Evolutionary conservation across 1,140 invertebrate species (phyloP).

Genomic region (Sminthurinus signatus): DNA sequence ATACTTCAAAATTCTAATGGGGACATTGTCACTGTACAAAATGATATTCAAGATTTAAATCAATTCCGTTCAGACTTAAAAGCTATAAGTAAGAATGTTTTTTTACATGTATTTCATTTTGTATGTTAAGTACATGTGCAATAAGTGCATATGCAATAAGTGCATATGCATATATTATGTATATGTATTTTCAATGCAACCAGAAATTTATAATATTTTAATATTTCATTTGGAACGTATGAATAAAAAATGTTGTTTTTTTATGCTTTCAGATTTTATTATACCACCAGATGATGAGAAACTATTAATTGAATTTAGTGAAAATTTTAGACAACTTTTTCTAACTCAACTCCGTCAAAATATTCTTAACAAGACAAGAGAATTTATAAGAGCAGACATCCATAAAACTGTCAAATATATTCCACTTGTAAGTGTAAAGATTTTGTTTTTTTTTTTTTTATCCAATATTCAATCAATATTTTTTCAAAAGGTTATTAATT

Average conservation of each 20-base stretch:
- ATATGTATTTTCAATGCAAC: neutral
- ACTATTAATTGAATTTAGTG: conserved; percentile 58
- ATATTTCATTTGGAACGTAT: neutral
- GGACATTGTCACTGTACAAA: conserved; percentile 18
- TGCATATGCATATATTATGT: neutral
- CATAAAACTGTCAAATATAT: conserved; percentile 59
- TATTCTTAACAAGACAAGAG: conserved; percentile 60
- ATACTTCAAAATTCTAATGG: conserved; percentile 32
- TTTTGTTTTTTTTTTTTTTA: too few relatives aligned
- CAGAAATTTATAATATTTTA: neutral
- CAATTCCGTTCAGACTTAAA: neutral
- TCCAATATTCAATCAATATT: too few relatives aligned
- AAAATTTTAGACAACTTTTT: conserved; percentile 70
- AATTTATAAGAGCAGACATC: conserved; percentile 72
- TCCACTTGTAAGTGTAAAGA: neutral
- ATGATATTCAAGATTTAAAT: conserved; percentile 12
- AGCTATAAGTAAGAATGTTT: conserved; percentile 2
- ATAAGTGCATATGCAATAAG: neutral
- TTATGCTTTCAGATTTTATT: conserved; percentile 10
- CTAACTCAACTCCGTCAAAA: conserved; percentile 68
- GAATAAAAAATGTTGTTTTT: neutral
- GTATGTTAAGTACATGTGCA: neutral
- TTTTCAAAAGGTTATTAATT: too few relatives aligned
- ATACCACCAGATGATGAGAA: conserved; percentile 47
- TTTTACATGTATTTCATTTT: neutral